phyloP scores from a whole-genome alignment of 2,797 vertebrate species.

The Ispidina lecontei region DNA sequence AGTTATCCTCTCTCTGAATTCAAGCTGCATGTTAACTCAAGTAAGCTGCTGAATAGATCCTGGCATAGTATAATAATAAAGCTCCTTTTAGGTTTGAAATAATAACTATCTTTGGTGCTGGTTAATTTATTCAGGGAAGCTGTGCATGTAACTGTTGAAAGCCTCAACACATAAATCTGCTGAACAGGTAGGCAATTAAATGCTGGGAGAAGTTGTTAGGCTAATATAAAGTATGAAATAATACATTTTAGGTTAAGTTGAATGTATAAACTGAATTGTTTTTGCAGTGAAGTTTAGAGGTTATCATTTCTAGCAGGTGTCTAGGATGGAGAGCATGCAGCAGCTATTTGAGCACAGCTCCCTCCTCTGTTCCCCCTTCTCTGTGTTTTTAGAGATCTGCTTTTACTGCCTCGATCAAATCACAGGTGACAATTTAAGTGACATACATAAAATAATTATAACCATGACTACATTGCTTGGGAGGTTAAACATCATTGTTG shows the following conservation, averaged over 20 bases:
- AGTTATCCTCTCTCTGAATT: background rate
- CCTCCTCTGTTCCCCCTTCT: background rate
- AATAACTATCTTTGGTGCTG: slow-evolving; percentile 28
- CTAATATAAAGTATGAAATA: slow-evolving; percentile 36
- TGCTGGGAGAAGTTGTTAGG: slow-evolving; percentile 47
- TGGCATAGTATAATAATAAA: background rate
- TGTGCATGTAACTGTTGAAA: slow-evolving; percentile 43
- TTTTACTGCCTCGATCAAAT: background rate
- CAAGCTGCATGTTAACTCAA: slow-evolving; percentile 1
- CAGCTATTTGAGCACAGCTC: slow-evolving; percentile 12
- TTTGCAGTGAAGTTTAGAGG: slow-evolving; percentile 57
- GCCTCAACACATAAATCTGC: slow-evolving; percentile 38
- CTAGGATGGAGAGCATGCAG: background rate
- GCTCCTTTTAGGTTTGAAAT: slow-evolving; percentile 41
- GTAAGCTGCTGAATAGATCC: slow-evolving; percentile 14
- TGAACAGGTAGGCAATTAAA: slow-evolving; percentile 47
- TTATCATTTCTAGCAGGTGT: slow-evolving; percentile 73
- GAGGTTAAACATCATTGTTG: background rate
- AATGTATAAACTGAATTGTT: slow-evolving; percentile 34
- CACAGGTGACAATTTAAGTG: background rate
- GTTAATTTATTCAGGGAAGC: slow-evolving; percentile 51
- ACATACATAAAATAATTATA: background rate
- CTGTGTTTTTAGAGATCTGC: background rate
- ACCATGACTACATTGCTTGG: background rate
- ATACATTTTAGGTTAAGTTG: slow-evolving; percentile 53